Conservation (phyloP, 2,888 invertebrate species). For the Branchellion lobata region DNA sequence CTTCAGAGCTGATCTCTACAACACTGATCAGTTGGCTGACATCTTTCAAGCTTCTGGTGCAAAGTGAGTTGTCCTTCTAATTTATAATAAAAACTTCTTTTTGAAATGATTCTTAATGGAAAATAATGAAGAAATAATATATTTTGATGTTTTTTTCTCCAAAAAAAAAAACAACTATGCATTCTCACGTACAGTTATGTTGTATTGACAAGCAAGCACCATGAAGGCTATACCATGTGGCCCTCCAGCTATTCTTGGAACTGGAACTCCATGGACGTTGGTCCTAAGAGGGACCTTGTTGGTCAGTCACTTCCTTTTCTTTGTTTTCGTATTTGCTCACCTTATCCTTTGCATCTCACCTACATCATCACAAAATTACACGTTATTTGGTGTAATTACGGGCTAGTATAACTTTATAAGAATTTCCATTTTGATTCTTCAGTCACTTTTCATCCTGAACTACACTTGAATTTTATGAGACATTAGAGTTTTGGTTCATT, state of each 20-base stretch:
- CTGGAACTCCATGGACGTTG: constrained; percentile 80
- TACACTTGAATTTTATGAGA: too few relatives aligned
- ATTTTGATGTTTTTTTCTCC: background rate
- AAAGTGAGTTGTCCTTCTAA: constrained; percentile 62
- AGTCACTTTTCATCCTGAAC: too few relatives aligned
- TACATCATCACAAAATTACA: background rate
- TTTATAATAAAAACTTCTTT: too few relatives aligned
- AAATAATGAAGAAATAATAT: background rate
- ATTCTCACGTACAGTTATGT: constrained; percentile 68
- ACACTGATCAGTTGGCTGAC: constrained; percentile 80
- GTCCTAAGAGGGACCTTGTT: constrained; percentile 76
- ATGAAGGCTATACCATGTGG: constrained; percentile 82
- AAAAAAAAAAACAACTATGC: background rate
- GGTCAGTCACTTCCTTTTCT: too few relatives aligned
- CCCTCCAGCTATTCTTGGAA: constrained; percentile 79
- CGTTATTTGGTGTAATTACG: background rate
- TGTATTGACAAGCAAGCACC: constrained; percentile 82
- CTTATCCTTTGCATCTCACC: background rate
- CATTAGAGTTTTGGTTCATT: too few relatives aligned
- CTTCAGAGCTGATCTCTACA: constrained; percentile 83
- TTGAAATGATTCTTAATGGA: background rate
- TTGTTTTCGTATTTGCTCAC: background rate
- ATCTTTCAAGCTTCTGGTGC: constrained; percentile 83
- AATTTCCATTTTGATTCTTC: too few relatives aligned
- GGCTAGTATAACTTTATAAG: too few relatives aligned